Evolutionary conservation across 2,113 vertebrate genomes (phyloP), one percentile per base, ranked within the genome.

Genomic region (Ranitomeya imitator): DNA sequence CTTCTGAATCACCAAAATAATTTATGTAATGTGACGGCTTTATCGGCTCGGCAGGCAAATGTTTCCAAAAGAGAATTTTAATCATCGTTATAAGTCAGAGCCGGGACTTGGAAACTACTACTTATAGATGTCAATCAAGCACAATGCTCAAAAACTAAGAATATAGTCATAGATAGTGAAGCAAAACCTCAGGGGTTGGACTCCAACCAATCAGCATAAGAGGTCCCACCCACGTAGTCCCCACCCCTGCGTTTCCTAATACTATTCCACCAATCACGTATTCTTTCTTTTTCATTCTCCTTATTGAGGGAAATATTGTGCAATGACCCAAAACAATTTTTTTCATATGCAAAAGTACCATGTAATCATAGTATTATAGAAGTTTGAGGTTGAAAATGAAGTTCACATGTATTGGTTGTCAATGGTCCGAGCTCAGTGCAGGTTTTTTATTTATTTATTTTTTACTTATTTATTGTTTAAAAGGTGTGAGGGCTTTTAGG

Each of bases 1-100:
- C 78, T 79, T 73, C 86, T 61, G 86, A 74, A 74, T 88, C 79
- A 80, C 54, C 65, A 23, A 23, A 31, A 82, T 74, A 73, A 88
- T 82, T 82, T 74, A 82, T 82, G 79, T 52, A 71, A 45, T 80
- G 59, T 74, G 67, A 73, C 55, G 37, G 21, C n/a, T 80, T 87
- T 67, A 80, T 78, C 21, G 52, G 31, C 52, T 81, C 51, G 9
- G 67, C 54, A 76, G 73, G 54, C 69, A 85, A 85, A 85, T 59
- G 73, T 85, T 85, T 76, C 69, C 83, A 86, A 13, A 45, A 61
- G 19, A 52, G 57, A 52, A 76, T 51, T 55, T 85, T 60, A 76
- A 85, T 85, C 57, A 74, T 85, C 69, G 45, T 55, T 55, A 73
- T 63, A 45, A 74, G 78, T 31, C 73, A n/a, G 45, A 65, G 55